Evolutionary conservation across 2,113 vertebrate genomes (phyloP).

Genomic region (Elephantulus edwardii): DNA sequence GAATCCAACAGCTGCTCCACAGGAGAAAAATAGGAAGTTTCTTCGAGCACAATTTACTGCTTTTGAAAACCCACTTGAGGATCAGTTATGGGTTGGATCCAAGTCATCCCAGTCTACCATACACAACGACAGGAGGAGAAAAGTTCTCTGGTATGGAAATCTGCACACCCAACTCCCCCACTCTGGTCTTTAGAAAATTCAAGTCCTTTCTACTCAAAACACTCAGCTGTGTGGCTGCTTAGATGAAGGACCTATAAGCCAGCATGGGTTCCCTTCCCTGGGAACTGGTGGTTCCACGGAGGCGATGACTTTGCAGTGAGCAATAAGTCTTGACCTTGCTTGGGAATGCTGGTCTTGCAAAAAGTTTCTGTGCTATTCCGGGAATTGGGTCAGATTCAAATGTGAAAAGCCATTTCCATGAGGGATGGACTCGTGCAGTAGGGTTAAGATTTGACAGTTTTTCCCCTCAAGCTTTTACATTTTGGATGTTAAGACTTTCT

Average conservation of each 20-base stretch:
- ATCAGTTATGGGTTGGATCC: too few relatives aligned
- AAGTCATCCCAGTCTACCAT: too few relatives aligned
- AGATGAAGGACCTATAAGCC: neutral
- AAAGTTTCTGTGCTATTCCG: neutral
- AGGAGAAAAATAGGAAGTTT: too few relatives aligned
- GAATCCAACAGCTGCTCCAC: too few relatives aligned
- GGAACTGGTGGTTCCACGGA: neutral
- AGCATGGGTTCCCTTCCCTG: neutral
- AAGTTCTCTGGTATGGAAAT: too few relatives aligned
- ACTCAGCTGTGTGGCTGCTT: neutral
- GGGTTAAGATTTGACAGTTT: neutral
- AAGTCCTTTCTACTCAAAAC: neutral
- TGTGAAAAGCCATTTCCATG: constrained; percentile 1
- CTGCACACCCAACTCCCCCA: neutral
- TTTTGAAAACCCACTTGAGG: too few relatives aligned
- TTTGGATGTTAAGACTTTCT: neutral
- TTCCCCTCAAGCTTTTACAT: constrained; percentile 25
- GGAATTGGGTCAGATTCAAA: neutral
- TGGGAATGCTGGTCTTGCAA: neutral
- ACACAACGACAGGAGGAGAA: too few relatives aligned
- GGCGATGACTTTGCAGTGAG: neutral
- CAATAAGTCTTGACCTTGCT: neutral
- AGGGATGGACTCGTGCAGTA: neutral
- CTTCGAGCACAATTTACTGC: too few relatives aligned
- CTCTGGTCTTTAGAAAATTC: neutral